These are phyloP conservation scores for Pheosia gnoma DNA, from an alignment of 2,888 invertebrate species.

Conservation along the genomic window DNA sequence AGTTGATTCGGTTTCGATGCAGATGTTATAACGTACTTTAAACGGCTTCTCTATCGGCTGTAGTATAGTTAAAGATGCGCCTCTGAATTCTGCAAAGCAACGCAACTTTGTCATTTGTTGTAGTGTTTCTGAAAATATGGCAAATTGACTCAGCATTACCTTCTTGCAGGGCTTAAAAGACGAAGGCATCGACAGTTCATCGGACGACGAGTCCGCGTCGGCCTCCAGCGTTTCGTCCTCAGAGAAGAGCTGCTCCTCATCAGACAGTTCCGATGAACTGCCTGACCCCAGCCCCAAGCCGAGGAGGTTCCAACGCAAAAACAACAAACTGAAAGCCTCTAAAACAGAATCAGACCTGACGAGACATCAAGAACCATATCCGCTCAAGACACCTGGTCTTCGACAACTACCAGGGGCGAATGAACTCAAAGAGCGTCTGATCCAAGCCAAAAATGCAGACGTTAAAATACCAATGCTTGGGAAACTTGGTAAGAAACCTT, in stretches of 20 bases:
- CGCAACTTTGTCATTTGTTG: too few species aligned
- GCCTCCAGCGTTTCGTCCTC: conserved; percentile 76
- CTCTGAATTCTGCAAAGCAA: too few species aligned
- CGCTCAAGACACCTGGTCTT: conserved; percentile 56
- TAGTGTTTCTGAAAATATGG: too few species aligned
- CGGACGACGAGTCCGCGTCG: conserved; percentile 76
- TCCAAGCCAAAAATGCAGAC: conserved; percentile 66
- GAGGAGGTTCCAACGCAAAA: conserved; percentile 69
- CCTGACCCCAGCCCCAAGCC: conserved; percentile 69
- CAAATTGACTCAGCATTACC: too few species aligned
- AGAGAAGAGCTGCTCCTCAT: conserved; percentile 78
- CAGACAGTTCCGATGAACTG: conserved; percentile 73
- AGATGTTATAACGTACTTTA: too few species aligned
- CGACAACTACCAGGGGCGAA: conserved; percentile 55
- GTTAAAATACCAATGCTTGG: conserved; percentile 66
- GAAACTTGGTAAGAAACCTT: conserved; percentile 68
- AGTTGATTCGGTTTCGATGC: too few species aligned
- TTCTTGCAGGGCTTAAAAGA: conserved; percentile 78
- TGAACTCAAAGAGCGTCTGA: conserved; percentile 58
- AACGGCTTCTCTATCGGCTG: too few species aligned
- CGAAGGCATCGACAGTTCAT: conserved; percentile 82
- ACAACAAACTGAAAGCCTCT: conserved; percentile 73
- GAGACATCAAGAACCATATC: conserved; percentile 57
- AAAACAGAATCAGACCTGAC: conserved; percentile 77
- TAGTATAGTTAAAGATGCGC: too few species aligned